Evolutionary conservation across 2,797 vertebrate species (phyloP).

Genomic region (Characodon lateralis): DNA sequence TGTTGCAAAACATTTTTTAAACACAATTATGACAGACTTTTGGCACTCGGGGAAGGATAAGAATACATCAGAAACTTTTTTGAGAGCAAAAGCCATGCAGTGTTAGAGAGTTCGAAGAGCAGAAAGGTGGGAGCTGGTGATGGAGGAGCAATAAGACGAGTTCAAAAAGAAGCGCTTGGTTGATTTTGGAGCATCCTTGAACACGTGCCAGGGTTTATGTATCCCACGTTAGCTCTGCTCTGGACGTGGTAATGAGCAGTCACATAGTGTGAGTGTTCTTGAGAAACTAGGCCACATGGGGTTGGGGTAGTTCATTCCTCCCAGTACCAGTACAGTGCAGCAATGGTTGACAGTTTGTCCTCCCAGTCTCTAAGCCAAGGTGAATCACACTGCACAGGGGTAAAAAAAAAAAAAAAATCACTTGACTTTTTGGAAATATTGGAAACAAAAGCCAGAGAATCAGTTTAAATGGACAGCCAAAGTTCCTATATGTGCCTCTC

Average conservation of each 20-base stretch:
- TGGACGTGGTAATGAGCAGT: slow-evolving; percentile 61
- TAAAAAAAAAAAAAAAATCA: slow-evolving; percentile 28
- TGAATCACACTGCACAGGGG: slow-evolving; percentile 33
- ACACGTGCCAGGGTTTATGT: slow-evolving; percentile 54
- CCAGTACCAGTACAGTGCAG: slow-evolving; percentile 23
- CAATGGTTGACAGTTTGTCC: slow-evolving; percentile 36
- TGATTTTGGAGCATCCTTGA: slow-evolving; percentile 64
- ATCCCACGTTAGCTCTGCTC: slow-evolving; percentile 48
- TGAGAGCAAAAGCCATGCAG: slow-evolving; percentile 17
- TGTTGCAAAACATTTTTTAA: slow-evolving; percentile 13
- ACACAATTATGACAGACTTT: not conserved
- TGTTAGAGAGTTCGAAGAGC: slow-evolving; percentile 12
- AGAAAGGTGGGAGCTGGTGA: slow-evolving; percentile 26
- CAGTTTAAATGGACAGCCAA: slow-evolving; percentile 12
- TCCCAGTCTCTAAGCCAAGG: slow-evolving; percentile 53
- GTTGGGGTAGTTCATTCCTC: slow-evolving; percentile 10
- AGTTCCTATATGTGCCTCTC: slow-evolving; percentile 13
- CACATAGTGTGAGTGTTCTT: slow-evolving; percentile 50
- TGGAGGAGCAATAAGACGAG: slow-evolving; percentile 24
- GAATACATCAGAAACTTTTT: slow-evolving; percentile 24
- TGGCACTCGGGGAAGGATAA: not conserved
- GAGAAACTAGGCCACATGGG: slow-evolving; percentile 62
- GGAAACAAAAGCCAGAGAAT: slow-evolving; percentile 30
- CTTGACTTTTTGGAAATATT: slow-evolving; percentile 40
- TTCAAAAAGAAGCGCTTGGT: slow-evolving; percentile 41